A percentile compares a stretch with the other conserved stretches of the same genome.
phyloP scores from a whole-genome alignment of 2,888 invertebrate species.

The Nezara viridula region DNA sequence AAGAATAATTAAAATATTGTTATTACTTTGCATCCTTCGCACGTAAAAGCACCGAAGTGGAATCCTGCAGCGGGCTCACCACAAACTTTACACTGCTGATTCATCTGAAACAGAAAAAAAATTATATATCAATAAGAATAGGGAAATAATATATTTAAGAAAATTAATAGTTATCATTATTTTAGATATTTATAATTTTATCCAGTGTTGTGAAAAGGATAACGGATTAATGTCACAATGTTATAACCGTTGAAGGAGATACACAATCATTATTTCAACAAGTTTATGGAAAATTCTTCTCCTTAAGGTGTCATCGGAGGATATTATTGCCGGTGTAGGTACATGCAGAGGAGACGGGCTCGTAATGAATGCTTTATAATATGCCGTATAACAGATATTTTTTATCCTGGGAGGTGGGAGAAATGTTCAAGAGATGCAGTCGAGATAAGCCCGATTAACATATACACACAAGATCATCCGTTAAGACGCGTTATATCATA shows the following conservation, averaged over 20 bases:
- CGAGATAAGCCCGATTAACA: neutral
- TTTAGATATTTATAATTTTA: too few species aligned
- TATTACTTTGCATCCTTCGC: slow-evolving; percentile 95
- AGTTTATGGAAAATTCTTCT: neutral
- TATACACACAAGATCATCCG: neutral
- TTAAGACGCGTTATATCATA: neutral
- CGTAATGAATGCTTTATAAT: slow-evolving; percentile 9
- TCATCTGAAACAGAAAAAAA: slow-evolving; percentile 80
- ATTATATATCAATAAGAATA: neutral
- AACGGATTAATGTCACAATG: neutral
- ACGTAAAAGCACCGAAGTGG: slow-evolving; percentile 95
- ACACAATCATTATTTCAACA: neutral
- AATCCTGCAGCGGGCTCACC: slow-evolving; percentile 95
- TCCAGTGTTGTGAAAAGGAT: too few species aligned
- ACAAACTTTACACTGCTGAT: slow-evolving; percentile 96
- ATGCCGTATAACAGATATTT: neutral
- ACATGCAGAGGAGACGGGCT: neutral
- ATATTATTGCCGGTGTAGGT: neutral
- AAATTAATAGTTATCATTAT: too few species aligned
- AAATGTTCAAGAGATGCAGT: neutral
- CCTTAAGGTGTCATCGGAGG: neutral
- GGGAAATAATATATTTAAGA: too few species aligned
- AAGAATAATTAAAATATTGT: slow-evolving; percentile 65
- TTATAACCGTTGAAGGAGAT: neutral
- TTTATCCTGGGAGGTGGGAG: neutral